Percentiles rank a stretch among this genome's conserved stretches.
phyloP scores from a whole-genome alignment of 2,888 invertebrate species.

The Antitype chi region DNA sequence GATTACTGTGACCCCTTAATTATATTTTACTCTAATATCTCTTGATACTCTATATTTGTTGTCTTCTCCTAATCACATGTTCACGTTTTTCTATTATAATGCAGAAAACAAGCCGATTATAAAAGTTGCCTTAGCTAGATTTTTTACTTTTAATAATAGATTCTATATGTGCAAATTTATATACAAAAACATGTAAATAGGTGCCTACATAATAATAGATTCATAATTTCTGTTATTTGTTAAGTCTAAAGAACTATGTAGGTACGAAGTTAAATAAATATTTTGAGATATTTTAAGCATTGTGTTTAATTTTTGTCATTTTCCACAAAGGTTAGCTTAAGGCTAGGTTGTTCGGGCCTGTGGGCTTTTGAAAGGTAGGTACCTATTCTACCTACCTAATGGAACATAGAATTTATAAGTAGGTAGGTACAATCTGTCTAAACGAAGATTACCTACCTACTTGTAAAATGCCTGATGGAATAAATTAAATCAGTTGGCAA shows the following conservation, averaged over 20 bases:
- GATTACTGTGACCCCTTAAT: background rate
- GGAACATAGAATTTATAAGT: no score
- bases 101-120: slow-evolving; percentile 12
- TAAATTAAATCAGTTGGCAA: no score
- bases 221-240: slow-evolving; percentile 14
- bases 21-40: background rate
- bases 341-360: no score
- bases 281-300: slow-evolving; percentile 6
- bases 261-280: slow-evolving; percentile 31
- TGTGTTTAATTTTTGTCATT: background rate
- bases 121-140: slow-evolving; percentile 41
- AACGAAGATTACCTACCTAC: no score
- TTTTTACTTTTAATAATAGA: slow-evolving; percentile 6
- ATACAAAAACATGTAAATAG: slow-evolving; percentile 9
- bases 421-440: no score
- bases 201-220: slow-evolving; percentile 10
- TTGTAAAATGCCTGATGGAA: no score
- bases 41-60: background rate
- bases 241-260: slow-evolving; percentile 3
- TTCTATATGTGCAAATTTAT: background rate
- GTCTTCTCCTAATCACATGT: background rate
- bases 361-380: no score
- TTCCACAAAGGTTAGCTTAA: background rate
- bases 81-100: background rate
- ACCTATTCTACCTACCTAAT: no score